Percentiles rank a stretch among this genome's conserved stretches.
These are phyloP conservation scores for Paramisgurnus dabryanus DNA, from an alignment of 2,113 vertebrate species.

Conservation along the genomic window DNA sequence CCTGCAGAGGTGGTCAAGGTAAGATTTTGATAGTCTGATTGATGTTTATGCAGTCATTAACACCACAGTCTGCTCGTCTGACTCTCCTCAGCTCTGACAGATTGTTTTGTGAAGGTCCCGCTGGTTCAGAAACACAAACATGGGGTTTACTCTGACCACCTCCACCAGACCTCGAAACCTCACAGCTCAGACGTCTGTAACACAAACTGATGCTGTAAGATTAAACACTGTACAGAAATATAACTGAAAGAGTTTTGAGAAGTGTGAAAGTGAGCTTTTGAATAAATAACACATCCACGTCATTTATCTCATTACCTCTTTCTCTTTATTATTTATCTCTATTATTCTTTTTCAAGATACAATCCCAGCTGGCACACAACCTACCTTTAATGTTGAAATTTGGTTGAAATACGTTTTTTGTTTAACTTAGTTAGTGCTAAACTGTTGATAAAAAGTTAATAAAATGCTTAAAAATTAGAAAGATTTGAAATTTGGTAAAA, in stretches of 20 bases:
- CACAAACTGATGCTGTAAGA: constrained; percentile 22
- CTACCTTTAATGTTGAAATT: no score
- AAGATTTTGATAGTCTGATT: constrained; percentile 48
- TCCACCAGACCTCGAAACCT: constrained; percentile 17
- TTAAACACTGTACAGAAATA: constrained; percentile 38
- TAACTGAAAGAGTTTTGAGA: constrained; percentile 43
- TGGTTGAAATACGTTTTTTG: no score
- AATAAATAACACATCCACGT: not conserved
- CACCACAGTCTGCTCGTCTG: constrained; percentile 43
- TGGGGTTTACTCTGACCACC: constrained; percentile 27
- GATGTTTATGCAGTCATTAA: constrained; percentile 56
- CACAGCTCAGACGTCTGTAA: constrained; percentile 17
- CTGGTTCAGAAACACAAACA: constrained; percentile 49
- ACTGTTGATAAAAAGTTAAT: no score
- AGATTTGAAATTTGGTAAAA: no score
- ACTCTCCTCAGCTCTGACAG: constrained; percentile 41
- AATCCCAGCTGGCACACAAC: no score
- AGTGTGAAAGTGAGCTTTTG: constrained; percentile 33
- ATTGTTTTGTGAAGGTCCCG: constrained; percentile 54
- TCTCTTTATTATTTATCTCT: no score
- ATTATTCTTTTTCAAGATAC: no score
- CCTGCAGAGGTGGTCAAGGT: constrained; percentile 36
- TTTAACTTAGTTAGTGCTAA: no score
- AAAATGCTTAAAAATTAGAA: no score
- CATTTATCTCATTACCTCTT: no score